These are phyloP conservation scores for Tetragonula carbonaria DNA, from an alignment of 2,888 invertebrate species.

Conservation along the genomic window DNA sequence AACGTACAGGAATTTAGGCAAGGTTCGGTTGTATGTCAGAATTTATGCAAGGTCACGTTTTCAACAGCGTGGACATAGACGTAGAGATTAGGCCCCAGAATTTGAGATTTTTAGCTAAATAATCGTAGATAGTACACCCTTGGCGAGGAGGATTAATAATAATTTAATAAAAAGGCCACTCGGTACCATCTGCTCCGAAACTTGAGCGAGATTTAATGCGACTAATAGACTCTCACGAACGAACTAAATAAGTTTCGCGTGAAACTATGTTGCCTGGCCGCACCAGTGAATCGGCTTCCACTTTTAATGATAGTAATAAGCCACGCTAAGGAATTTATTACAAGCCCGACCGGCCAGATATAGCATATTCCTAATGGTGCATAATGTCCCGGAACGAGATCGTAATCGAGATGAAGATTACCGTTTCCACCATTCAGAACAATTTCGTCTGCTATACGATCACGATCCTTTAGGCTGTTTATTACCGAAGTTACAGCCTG, in stretches of 20 bases:
- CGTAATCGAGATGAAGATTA: conserved; percentile 33
- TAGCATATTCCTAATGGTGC: conserved; percentile 6
- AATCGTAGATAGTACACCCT: too few species aligned
- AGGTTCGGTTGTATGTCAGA: too few species aligned
- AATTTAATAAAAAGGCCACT: neutral
- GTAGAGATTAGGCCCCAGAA: too few species aligned
- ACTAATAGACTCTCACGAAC: neutral
- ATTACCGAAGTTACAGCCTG: conserved; percentile 22
- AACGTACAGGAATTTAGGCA: neutral
- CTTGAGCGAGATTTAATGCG: neutral
- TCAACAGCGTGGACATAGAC: too few species aligned
- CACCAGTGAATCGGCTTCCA: neutral
- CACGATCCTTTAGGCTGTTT: conserved; percentile 40
- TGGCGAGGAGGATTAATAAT: neutral
- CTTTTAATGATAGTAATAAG: conserved; percentile 18
- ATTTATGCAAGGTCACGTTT: neutral
- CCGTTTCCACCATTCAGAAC: conserved; percentile 26
- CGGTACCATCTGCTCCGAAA: neutral
- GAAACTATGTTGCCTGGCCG: neutral
- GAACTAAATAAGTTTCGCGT: conserved; percentile 1
- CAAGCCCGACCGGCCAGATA: neutral
- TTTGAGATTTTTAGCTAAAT: too few species aligned
- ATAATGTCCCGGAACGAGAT: conserved; percentile 24
- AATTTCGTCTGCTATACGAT: conserved; percentile 33
- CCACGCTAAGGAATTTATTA: conserved; percentile 16